Percentiles rank a stretch among this genome's conserved stretches.
Conservation (phyloP, 2,113 vertebrate genomes). For the Grus americana region DNA sequence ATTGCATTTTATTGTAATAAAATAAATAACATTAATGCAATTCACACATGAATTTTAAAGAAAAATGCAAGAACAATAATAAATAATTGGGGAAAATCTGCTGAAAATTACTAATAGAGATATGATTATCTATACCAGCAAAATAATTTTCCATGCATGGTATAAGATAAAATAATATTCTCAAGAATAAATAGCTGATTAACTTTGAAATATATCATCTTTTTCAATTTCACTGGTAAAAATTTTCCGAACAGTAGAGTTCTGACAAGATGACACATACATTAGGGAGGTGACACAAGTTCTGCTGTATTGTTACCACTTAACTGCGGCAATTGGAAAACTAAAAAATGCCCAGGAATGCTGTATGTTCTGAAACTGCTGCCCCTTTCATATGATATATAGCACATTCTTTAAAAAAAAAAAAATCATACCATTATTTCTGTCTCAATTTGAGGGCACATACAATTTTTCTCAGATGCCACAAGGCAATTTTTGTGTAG, state of each 20-base stretch:
- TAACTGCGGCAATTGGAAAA: not conserved
- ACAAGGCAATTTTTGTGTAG: not conserved
- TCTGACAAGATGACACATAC: not conserved
- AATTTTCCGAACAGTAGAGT: not conserved
- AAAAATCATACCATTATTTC: not conserved
- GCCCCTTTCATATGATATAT: not conserved
- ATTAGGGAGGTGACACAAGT: not conserved
- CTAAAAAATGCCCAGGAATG: not conserved
- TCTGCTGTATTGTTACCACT: not conserved
- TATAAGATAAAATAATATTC: not conserved
- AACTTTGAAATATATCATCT: not conserved
- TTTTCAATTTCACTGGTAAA: not conserved
- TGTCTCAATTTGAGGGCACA: not conserved
- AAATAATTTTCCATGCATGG: not conserved
- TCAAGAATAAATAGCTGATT: not conserved
- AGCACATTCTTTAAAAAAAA: not conserved
- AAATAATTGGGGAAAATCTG: not conserved
- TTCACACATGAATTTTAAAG: not conserved
- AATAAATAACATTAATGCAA: not conserved
- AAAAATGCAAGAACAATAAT: not conserved
- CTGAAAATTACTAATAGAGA: not conserved
- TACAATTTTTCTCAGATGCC: not conserved
- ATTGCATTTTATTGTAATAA: not conserved
- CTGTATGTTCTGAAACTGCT: not conserved
- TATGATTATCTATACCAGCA: not conserved